Percentiles rank a stretch among this genome's conserved stretches.
These are phyloP conservation scores for Ennomos quercinarius DNA, from an alignment of 2,888 invertebrate species.

Conservation along the genomic window DNA sequence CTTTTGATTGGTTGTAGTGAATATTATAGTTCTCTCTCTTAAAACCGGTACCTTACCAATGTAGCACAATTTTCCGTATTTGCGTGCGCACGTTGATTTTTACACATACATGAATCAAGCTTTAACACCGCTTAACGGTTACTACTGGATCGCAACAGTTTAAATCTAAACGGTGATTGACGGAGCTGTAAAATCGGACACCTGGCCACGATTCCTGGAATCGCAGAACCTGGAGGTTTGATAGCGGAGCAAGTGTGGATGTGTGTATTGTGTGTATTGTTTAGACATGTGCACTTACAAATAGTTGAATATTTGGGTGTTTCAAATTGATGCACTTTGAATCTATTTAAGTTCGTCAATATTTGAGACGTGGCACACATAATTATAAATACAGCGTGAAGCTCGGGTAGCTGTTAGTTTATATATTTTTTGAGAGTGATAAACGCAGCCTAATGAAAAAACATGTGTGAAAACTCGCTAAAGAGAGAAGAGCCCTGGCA, in stretches of 20 bases:
- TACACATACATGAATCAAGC: slow-evolving; percentile 46
- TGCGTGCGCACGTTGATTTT: slow-evolving; percentile 38
- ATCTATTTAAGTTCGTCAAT: too few relatives aligned
- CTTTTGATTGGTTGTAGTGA: too few relatives aligned
- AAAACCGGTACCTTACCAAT: too few relatives aligned
- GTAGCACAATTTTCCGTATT: background rate
- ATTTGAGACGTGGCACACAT: too few relatives aligned
- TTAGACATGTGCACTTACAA: slow-evolving; percentile 32
- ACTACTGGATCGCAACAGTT: slow-evolving; percentile 27
- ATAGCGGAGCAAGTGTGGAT: slow-evolving; percentile 17
- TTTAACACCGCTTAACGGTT: slow-evolving; percentile 37
- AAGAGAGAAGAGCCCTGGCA: slow-evolving; percentile 6
- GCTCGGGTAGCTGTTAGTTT: too few relatives aligned
- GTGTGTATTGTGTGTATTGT: slow-evolving; percentile 37
- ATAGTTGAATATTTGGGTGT: slow-evolving; percentile 26
- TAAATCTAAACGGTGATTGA: slow-evolving; percentile 10
- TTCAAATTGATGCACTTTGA: slow-evolving; percentile 30
- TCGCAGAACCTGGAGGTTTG: background rate
- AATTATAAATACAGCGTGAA: too few relatives aligned
- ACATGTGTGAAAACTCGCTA: background rate
- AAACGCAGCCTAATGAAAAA: too few relatives aligned
- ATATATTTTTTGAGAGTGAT: too few relatives aligned
- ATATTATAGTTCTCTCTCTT: too few relatives aligned
- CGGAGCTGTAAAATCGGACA: slow-evolving; percentile 6
- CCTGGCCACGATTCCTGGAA: background rate